Conservation (phyloP, 2,888 invertebrate genomes). For the Celastrina argiolus region DNA sequence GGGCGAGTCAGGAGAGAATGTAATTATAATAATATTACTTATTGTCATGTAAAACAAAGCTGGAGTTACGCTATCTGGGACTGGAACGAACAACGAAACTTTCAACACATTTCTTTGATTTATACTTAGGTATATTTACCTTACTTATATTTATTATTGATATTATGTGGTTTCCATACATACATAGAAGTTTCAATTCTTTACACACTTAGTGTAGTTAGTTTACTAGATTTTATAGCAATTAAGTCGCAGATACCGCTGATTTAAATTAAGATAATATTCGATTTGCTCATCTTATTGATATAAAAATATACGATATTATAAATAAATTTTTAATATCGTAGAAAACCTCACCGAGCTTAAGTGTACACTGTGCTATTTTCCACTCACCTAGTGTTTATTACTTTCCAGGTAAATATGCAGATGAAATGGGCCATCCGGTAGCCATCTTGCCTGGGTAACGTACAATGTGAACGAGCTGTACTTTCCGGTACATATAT, state of each 20-base stretch:
- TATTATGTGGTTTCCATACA: no score
- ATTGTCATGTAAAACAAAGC: background rate
- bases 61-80: background rate
- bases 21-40: background rate
- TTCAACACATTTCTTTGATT: no score
- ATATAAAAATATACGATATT: no score
- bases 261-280: no score
- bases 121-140: no score
- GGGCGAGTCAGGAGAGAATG: background rate
- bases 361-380: constrained; percentile 23
- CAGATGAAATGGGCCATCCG: constrained; percentile 35
- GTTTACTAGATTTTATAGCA: no score
- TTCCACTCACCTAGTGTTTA: constrained; percentile 27
- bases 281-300: no score
- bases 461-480: background rate
- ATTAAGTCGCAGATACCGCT: no score
- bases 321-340: background rate
- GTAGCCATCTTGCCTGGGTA: constrained; percentile 33
- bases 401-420: constrained; percentile 49
- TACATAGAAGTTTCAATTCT: no score
- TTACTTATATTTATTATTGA: no score
- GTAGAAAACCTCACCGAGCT: background rate
- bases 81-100: no score
- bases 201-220: no score
- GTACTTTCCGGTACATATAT: background rate